A percentile compares a stretch with the other conserved stretches of the same genome.
phyloP scores from a whole-genome alignment of 2,888 invertebrate genomes.

The Oligia fasciuncula region DNA sequence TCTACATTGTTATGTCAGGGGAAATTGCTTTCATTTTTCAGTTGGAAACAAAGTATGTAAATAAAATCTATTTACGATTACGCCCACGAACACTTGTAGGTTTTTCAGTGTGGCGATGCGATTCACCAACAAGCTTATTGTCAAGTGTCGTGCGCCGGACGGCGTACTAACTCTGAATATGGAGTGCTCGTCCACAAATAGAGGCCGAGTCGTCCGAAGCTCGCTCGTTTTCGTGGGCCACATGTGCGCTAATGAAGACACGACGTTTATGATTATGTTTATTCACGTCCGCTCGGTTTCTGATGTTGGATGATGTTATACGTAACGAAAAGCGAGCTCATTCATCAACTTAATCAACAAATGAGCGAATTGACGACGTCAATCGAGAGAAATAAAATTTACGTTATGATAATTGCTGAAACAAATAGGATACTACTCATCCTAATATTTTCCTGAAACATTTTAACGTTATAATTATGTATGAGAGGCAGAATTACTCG shows the following conservation, averaged over 20 bases:
- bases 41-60: conserved; percentile 72
- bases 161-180: conserved; percentile 72
- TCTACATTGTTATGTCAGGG: conserved; percentile 70
- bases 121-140: conserved; percentile 77
- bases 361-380: conserved; percentile 52
- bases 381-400: conserved; percentile 15
- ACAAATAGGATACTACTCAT: neutral
- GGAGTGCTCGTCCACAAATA: conserved; percentile 76
- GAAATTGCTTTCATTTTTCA: conserved; percentile 79
- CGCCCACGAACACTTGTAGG: conserved; percentile 45
- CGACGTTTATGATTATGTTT: conserved; percentile 74
- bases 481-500: conserved; percentile 56
- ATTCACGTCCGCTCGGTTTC: conserved; percentile 71
- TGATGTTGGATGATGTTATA: conserved; percentile 58
- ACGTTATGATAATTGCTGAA: conserved; percentile 15
- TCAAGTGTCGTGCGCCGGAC: conserved; percentile 68
- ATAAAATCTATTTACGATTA: conserved; percentile 70
- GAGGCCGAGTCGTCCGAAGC: conserved; percentile 61
- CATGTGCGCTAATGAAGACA: conserved; percentile 80
- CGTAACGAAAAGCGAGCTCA: conserved; percentile 36
- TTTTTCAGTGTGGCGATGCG: conserved; percentile 64
- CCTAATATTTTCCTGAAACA: neutral
- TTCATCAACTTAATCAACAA: conserved; percentile 53
- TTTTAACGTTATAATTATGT: conserved; percentile 6
- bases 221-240: conserved; percentile 71